A percentile compares a stretch with the other conserved stretches of the same genome.
Evolutionary conservation across 1,140 invertebrate genomes (phyloP).

Genomic region (Trichoplusia ni): DNA sequence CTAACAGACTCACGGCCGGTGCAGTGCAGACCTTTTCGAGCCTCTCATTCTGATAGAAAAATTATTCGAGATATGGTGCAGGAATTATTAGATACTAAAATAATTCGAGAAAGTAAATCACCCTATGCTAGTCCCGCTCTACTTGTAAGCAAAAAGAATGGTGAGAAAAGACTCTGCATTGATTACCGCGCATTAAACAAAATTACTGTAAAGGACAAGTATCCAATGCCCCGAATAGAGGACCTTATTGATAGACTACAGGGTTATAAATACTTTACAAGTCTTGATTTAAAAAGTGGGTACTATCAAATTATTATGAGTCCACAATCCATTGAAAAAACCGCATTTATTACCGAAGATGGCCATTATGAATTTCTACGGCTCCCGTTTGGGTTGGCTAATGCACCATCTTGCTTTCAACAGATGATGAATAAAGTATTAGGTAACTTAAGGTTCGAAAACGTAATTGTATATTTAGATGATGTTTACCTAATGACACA

Average conservation of each 20-base stretch:
- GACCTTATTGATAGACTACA: not conserved
- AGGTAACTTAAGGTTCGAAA: not conserved
- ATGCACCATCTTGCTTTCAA: conserved; percentile 11
- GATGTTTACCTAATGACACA: conserved; percentile 35
- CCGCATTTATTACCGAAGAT: not conserved
- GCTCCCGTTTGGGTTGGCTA: conserved; percentile 34
- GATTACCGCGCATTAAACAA: not conserved
- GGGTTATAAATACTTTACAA: not conserved
- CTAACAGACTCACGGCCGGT: not conserved
- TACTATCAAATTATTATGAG: not conserved
- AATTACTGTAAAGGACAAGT: not conserved
- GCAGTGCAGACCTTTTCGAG: not conserved
- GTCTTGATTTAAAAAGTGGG: not conserved
- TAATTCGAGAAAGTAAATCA: not conserved
- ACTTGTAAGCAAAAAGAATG: not conserved
- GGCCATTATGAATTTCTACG: conserved; percentile 31
- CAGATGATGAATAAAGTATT: not conserved
- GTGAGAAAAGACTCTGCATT: not conserved
- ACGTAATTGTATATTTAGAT: not conserved
- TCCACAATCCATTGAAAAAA: not conserved
- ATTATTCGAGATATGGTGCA: not conserved
- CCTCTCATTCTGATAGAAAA: not conserved
- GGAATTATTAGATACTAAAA: not conserved
- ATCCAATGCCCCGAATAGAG: not conserved
- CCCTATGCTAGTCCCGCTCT: not conserved